These are phyloP conservation scores for Serranus cabrilla DNA, from an alignment of 2,797 vertebrate genomes.

Conservation along the genomic window DNA sequence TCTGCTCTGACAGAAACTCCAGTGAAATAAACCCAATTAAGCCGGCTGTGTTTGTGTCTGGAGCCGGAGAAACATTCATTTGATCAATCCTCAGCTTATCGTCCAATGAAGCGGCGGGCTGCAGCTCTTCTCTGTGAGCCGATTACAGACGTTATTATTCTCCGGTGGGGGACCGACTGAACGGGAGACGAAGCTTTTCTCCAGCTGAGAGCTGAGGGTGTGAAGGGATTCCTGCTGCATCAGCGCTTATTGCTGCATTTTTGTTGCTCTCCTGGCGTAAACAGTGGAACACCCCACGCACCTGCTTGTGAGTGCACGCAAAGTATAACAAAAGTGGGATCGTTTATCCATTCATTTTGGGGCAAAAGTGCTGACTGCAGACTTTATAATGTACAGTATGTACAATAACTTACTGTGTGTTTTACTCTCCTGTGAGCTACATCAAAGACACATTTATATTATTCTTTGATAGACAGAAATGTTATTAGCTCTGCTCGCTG, in stretches of 20 bases:
- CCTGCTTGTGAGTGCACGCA: slow-evolving; percentile 2
- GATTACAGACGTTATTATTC: slow-evolving; percentile 45
- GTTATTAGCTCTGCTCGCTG: not conserved
- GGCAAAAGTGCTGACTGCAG: slow-evolving; percentile 30
- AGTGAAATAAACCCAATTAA: slow-evolving; percentile 17
- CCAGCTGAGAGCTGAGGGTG: slow-evolving; percentile 28
- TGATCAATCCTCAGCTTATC: slow-evolving; percentile 39
- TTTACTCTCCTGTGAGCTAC: not conserved
- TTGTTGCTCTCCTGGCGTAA: slow-evolving; percentile 26
- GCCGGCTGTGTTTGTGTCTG: slow-evolving; percentile 3
- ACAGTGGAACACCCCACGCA: slow-evolving; percentile 32
- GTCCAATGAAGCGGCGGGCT: not conserved
- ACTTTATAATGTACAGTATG: not conserved
- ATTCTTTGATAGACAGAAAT: not conserved
- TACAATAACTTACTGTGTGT: not conserved
- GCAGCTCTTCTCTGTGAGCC: slow-evolving; percentile 29
- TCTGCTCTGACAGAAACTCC: not conserved
- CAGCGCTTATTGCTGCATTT: slow-evolving; percentile 45
- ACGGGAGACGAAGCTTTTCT: slow-evolving; percentile 41
- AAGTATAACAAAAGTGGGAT: not conserved
- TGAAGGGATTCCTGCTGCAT: slow-evolving; percentile 54
- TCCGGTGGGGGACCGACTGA: slow-evolving; percentile 14
- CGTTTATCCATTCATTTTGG: slow-evolving; percentile 18
- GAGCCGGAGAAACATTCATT: slow-evolving; percentile 41
- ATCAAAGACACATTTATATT: not conserved